Conservation (phyloP, 37 sponge, comb jelly and placozoan species). For the Haliclona indistincta region DNA sequence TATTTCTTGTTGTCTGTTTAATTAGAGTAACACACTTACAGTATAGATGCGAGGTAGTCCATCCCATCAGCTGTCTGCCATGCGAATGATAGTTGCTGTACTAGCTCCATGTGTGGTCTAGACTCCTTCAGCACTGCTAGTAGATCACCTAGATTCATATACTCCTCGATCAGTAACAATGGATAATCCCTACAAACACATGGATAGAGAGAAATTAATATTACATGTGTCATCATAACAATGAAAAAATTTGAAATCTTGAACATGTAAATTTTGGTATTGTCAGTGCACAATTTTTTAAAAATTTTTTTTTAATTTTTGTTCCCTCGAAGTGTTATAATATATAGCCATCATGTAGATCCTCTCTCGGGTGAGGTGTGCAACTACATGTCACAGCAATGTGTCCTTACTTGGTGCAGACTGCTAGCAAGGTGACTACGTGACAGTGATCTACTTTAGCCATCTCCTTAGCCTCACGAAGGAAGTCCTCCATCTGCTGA, state of each 20-base stretch:
- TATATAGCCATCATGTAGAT: too few relatives aligned
- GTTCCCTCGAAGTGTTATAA: too few relatives aligned
- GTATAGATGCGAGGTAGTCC: slow-evolving; percentile 67
- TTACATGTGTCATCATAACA: too few relatives aligned
- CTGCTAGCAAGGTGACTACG: slow-evolving; percentile 76
- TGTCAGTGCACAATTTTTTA: too few relatives aligned
- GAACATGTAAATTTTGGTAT: too few relatives aligned
- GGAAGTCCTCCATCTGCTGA: slow-evolving; percentile 84
- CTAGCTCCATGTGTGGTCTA: slow-evolving; percentile 60
- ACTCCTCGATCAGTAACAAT: slow-evolving; percentile 73
- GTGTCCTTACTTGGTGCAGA: slow-evolving; percentile 70
- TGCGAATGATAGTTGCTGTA: slow-evolving; percentile 65
- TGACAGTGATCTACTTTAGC: slow-evolving; percentile 66
- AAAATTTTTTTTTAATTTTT: too few relatives aligned
- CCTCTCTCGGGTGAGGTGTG: not conserved
- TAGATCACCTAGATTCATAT: slow-evolving; percentile 84
- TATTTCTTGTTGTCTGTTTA: too few relatives aligned
- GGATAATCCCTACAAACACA: slow-evolving; percentile 70
- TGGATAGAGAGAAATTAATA: too few relatives aligned
- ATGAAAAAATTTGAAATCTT: too few relatives aligned
- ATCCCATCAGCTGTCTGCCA: slow-evolving; percentile 79
- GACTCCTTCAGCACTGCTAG: slow-evolving; percentile 76
- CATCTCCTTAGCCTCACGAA: slow-evolving; percentile 89
- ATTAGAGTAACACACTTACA: slow-evolving; percentile 52
- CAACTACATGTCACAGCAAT: not conserved